Evolutionary conservation across 2,113 vertebrate genomes (phyloP).

Genomic region (Limanda limanda): DNA sequence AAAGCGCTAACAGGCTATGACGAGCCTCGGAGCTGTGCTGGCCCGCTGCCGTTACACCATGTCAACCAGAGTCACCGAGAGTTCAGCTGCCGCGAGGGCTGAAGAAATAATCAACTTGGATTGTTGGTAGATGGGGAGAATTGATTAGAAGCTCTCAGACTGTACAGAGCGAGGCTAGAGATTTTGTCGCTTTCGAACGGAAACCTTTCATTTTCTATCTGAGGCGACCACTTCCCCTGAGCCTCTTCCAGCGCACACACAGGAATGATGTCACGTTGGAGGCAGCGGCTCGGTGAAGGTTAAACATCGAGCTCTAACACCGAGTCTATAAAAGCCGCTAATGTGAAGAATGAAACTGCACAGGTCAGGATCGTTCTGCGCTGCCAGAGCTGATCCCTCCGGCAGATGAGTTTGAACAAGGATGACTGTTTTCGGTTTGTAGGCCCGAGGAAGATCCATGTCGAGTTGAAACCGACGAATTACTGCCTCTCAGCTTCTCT

Average conservation of each 20-base stretch:
- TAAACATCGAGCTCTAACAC: neutral
- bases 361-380: too few relatives aligned
- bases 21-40: constrained; percentile 47
- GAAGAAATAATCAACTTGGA: neutral
- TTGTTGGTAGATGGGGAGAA: neutral
- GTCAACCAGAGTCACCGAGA: constrained; percentile 59
- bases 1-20: constrained; percentile 65
- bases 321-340: neutral
- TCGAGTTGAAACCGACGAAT: too few relatives aligned
- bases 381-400: too few relatives aligned
- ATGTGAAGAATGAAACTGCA: neutral
- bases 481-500: neutral
- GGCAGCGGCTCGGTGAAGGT: neutral
- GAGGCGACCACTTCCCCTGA: constrained; percentile 13
- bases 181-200: neutral
- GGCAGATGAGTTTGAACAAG: too few relatives aligned
- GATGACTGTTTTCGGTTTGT: too few relatives aligned
- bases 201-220: constrained; percentile 16
- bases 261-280: constrained; percentile 3
- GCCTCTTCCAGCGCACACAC: neutral
- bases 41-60: constrained; percentile 60
- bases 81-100: constrained; percentile 53
- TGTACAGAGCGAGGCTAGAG: neutral
- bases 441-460: too few relatives aligned
- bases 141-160: constrained; percentile 17